Conservation (phyloP, 2,888 invertebrate genomes). For the Erebia palarica region DNA sequence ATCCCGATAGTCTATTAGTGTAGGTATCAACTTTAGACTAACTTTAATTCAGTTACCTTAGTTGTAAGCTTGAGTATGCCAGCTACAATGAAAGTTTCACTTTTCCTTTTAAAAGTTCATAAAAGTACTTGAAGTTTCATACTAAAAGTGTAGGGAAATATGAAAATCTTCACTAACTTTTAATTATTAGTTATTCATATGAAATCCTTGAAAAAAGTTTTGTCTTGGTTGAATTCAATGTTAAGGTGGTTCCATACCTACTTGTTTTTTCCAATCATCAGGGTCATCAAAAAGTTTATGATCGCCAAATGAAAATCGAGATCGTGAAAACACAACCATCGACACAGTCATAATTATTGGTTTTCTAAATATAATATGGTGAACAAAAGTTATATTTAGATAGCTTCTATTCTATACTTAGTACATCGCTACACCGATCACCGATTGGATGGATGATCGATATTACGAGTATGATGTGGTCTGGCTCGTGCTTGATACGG, state of each 20-base stretch:
- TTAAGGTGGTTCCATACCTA: not conserved
- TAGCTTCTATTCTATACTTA: too few species aligned
- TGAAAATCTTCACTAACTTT: not conserved
- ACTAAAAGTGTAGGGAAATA: not conserved
- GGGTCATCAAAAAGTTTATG: not conserved
- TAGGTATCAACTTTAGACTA: not conserved
- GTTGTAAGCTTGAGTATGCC: not conserved
- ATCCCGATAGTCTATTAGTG: not conserved
- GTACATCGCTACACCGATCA: too few species aligned
- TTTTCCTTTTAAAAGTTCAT: conserved; percentile 13
- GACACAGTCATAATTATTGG: too few species aligned
- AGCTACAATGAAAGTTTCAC: conserved; percentile 1
- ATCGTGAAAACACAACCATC: too few species aligned
- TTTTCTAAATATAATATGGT: too few species aligned
- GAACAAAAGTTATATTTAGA: too few species aligned
- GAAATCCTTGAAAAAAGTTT: not conserved
- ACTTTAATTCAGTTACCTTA: not conserved
- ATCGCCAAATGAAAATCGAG: too few species aligned
- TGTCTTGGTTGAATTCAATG: not conserved
- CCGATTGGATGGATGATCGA: too few species aligned
- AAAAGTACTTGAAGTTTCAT: not conserved
- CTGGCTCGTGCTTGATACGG: too few species aligned
- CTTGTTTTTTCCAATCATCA: not conserved
- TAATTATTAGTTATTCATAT: not conserved
- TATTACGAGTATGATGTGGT: too few species aligned